Evolutionary conservation across 2,888 invertebrate genomes (phyloP), one percentile per base, ranked within the genome.

Genomic region (Nymphalis c-album): DNA sequence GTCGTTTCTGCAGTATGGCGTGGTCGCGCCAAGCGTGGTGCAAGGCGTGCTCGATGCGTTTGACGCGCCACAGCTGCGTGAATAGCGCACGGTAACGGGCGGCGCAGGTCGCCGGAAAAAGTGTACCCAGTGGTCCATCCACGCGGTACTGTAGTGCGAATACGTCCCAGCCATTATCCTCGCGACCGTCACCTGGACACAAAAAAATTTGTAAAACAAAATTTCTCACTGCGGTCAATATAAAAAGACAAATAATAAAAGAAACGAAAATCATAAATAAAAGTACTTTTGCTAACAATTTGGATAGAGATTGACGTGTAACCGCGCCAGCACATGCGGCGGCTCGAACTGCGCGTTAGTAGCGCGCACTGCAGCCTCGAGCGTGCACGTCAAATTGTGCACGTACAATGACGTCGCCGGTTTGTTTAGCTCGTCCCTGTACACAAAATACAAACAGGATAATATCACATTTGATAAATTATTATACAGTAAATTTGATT

Each of bases 281-380:
- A 13, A 13, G 3, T 31, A 13, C 13, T 18, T 50, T 47, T 50
- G 80, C 85, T 78, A 74, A 91, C 91, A 90, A 70, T 91, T 92
- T 8, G 92, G 89, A 70, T 92, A 93, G 26, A 97, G 90, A 76
- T 96, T 94, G 64, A 98, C 97, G 87, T 98, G 98, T 46, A 99
- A 91, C 20, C 98, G 93, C 76, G 96, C 95, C 17, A 98, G 93
- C 61, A 98, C 97, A 84, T 98, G 98, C 48, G 95, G 95, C 81
- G 98, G 97, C 82, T 98, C 98, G 86, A 95, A 97, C 89, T 98
- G 98, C 17, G 98, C 97, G 88, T 98, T 98, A 17, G 98, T 99
- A 40, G 97, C 96, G 76, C 98, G 94, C 78, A 97, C 94, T 10
- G 97, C 97, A 40, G 96, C 95, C 83, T 97, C 97, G 82, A 98